Evolutionary conservation across 2,113 vertebrate genomes (phyloP).

Genomic region (Solea solea): DNA sequence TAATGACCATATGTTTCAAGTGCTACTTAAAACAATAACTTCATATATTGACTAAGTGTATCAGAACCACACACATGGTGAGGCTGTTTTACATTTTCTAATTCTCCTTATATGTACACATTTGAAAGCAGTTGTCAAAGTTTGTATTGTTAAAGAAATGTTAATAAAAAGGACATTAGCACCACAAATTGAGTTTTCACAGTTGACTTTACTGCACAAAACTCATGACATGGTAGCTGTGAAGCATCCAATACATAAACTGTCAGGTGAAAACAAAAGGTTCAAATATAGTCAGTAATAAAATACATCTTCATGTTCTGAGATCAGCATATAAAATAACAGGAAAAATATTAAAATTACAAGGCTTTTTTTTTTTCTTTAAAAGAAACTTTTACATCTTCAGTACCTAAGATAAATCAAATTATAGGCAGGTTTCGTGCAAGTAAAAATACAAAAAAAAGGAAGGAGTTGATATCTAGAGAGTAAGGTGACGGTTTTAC

Average conservation of each 20-base stretch:
- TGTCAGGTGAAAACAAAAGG: constrained; percentile 14
- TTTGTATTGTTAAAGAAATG: constrained; percentile 65
- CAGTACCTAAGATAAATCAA: constrained; percentile 63
- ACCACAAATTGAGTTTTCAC: constrained; percentile 29
- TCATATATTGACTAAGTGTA: constrained; percentile 19
- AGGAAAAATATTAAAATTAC: constrained; percentile 66
- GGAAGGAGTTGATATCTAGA: constrained; percentile 27
- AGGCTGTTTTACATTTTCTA: constrained; percentile 39
- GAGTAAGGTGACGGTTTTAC: constrained; percentile 46
- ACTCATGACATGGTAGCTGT: constrained; percentile 12
- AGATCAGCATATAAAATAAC: constrained; percentile 47
- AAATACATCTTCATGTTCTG: constrained; percentile 65
- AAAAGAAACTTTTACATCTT: constrained; percentile 53
- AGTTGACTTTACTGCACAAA: constrained; percentile 64
- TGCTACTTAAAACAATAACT: constrained; percentile 29
- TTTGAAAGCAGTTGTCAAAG: constrained; percentile 50
- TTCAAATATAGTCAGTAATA: constrained; percentile 52
- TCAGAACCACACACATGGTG: constrained; percentile 9
- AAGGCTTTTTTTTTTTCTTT: constrained; percentile 35
- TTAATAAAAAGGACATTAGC: constrained; percentile 74
- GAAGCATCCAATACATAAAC: constrained; percentile 34
- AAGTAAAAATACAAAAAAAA: constrained; percentile 53
- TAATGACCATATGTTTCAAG: constrained; percentile 33
- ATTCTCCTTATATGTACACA: constrained; percentile 36
- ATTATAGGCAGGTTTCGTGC: constrained; percentile 49